Evolutionary conservation across 2,113 vertebrate genomes (phyloP).

Genomic region (Epinephelus lanceolatus): DNA sequence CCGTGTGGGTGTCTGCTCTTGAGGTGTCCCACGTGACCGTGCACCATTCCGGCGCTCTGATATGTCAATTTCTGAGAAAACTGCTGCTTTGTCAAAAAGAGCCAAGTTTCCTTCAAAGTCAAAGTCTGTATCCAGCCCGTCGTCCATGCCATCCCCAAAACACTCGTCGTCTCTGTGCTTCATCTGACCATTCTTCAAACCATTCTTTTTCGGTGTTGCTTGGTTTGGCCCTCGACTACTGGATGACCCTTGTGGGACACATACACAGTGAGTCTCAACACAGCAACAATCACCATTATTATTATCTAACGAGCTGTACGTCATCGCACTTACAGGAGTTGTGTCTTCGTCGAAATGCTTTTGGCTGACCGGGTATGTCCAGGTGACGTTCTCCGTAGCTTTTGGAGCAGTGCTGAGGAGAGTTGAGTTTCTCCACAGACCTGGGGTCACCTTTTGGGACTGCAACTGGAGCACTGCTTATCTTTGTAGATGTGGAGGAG

Average conservation of each 20-base stretch:
- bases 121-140: constrained; percentile 94
- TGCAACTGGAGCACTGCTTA: constrained; percentile 87
- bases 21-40: constrained; percentile 90
- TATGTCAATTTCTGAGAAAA: constrained; percentile 96
- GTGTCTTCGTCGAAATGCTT: constrained; percentile 93
- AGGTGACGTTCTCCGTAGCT: constrained; percentile 93
- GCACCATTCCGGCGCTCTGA: constrained; percentile 90
- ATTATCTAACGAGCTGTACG: not conserved
- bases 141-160: constrained; percentile 93
- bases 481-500: constrained; percentile 72
- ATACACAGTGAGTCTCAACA: not conserved
- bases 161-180: constrained; percentile 96
- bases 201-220: constrained; percentile 95
- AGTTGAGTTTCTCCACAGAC: constrained; percentile 75
- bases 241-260: constrained; percentile 90
- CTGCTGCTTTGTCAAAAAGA: constrained; percentile 97
- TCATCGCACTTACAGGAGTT: constrained; percentile 94
- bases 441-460: constrained; percentile 89
- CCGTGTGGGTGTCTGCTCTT: constrained; percentile 87
- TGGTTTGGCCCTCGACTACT: constrained; percentile 93
- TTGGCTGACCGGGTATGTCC: constrained; percentile 88
- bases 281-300: not conserved
- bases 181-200: constrained; percentile 93
- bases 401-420: constrained; percentile 91
- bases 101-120: constrained; percentile 98